These are phyloP conservation scores for Phymanthus crucifer DNA, from an alignment of 92 coral and sea anemone genomes.

Conservation along the genomic window DNA sequence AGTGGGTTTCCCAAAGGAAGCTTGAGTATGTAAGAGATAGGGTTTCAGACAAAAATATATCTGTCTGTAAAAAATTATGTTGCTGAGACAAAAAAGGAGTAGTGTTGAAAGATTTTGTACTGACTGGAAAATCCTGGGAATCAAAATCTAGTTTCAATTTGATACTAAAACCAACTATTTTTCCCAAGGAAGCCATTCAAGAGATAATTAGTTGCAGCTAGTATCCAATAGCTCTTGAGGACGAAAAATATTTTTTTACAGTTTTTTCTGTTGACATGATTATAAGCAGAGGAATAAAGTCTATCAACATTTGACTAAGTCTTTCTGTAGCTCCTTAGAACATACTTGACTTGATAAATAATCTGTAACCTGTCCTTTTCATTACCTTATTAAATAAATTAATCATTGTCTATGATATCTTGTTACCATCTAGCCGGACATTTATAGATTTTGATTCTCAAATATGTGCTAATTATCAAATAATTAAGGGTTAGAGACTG, in stretches of 20 bases:
- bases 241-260: neutral
- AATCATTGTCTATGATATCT: neutral
- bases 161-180: neutral
- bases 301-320: neutral
- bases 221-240: neutral
- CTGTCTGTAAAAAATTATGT: neutral
- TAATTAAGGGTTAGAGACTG: no score
- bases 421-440: neutral
- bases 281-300: neutral
- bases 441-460: no score
- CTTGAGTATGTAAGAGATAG: neutral
- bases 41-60: neutral
- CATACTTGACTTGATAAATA: neutral
- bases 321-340: neutral
- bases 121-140: neutral
- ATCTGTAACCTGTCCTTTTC: neutral
- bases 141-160: neutral
- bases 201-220: neutral
- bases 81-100: neutral
- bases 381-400: neutral
- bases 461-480: no score
- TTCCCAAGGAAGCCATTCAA: neutral
- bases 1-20: conserved; percentile 6
- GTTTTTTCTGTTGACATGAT: neutral
- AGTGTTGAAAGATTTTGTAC: neutral